A percentile compares a stretch with the other conserved stretches of the same genome.
These are phyloP conservation scores for Pristiophorus japonicus DNA, from an alignment of 2,113 vertebrate species.

Conservation along the genomic window DNA sequence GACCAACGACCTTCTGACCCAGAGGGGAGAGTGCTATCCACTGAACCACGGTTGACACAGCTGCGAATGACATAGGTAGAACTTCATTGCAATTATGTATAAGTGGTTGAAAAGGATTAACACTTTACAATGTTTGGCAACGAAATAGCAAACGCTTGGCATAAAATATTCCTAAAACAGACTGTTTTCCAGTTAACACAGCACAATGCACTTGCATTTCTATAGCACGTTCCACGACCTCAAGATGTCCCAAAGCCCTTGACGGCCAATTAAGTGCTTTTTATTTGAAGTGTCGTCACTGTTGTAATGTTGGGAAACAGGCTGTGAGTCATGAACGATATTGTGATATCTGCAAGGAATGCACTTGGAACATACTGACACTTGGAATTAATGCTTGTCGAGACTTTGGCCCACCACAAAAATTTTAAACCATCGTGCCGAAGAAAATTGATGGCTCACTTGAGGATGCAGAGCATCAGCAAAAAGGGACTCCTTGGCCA, in stretches of 20 bases:
- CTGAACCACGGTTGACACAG: neutral
- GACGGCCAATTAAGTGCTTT: neutral
- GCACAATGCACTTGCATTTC: neutral
- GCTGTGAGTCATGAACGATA: neutral
- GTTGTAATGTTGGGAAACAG: neutral
- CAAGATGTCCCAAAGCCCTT: neutral
- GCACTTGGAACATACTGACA: constrained; percentile 6
- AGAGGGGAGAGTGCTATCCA: neutral
- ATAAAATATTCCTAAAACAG: neutral
- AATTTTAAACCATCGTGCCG: too few species aligned
- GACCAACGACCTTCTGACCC: neutral
- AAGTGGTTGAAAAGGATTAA: neutral
- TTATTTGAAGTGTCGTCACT: neutral
- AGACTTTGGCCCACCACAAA: neutral
- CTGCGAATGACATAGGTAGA: neutral
- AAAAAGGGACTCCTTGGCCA: neutral
- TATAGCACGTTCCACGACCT: neutral
- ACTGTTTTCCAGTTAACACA: neutral
- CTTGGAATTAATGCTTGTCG: neutral
- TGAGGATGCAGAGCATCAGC: neutral
- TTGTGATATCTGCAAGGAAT: constrained; percentile 20
- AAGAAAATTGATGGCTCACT: neutral
- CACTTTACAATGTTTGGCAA: neutral
- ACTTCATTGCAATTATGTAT: neutral
- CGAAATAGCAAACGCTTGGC: neutral